Evolutionary conservation across 2,888 invertebrate species (phyloP).

Genomic region (Nomada fabriciana): DNA sequence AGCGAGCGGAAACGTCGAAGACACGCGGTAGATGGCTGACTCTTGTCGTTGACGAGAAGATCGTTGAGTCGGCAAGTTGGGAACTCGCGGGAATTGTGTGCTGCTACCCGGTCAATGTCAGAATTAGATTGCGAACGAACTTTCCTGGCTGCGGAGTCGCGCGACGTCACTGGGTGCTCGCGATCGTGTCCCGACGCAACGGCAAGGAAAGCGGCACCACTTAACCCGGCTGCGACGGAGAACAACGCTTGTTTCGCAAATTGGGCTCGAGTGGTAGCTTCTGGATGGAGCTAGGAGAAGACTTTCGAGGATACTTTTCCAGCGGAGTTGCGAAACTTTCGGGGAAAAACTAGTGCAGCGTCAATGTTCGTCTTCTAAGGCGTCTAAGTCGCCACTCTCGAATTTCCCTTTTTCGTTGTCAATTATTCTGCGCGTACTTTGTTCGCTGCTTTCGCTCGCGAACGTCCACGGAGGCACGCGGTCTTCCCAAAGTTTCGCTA

Average conservation of each 20-base stretch:
- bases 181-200: slow-evolving; percentile 11
- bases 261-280: slow-evolving; percentile 1
- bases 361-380: not conserved
- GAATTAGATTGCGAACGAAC: slow-evolving; percentile 44
- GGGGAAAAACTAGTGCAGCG: not conserved
- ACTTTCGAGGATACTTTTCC: not conserved
- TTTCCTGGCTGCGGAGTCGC: not conserved
- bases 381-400: not conserved
- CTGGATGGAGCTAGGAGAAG: slow-evolving; percentile 12
- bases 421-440: not conserved
- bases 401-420: not conserved
- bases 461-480: too few relatives aligned
- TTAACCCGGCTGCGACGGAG: slow-evolving; percentile 6
- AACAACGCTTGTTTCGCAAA: slow-evolving; percentile 33
- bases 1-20: slow-evolving; percentile 48
- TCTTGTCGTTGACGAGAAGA: slow-evolving; percentile 65
- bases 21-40: slow-evolving; percentile 42
- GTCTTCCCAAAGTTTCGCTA: too few relatives aligned
- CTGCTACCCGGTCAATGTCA: slow-evolving; percentile 32
- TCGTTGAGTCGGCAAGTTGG: slow-evolving; percentile 61
- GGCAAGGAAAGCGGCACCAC: not conserved
- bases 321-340: not conserved
- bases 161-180: slow-evolving; percentile 10
- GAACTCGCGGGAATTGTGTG: slow-evolving; percentile 43
- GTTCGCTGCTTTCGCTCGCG: not conserved